Percentiles rank a stretch among this genome's conserved stretches.
Conservation (phyloP, 2,797 vertebrate genomes). For the Vultur gryphus region DNA sequence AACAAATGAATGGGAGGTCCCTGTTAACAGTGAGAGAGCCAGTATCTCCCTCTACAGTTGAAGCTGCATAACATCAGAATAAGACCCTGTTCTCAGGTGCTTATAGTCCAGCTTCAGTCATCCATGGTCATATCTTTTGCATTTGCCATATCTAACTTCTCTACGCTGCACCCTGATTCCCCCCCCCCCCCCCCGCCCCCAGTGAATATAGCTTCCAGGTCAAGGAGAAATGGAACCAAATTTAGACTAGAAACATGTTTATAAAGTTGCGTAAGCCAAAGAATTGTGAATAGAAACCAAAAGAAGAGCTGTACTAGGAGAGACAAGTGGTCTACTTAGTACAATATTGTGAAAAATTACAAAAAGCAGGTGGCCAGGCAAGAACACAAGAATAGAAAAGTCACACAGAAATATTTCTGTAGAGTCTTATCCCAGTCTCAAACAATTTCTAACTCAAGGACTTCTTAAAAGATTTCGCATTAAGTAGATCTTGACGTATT, state of each 20-base stretch:
- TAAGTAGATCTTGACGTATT: not conserved
- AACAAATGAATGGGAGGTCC: not conserved
- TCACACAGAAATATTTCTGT: not conserved
- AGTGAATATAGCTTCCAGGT: not conserved
- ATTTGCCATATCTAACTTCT: not conserved
- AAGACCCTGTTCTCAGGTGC: not conserved
- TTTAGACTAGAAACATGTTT: not conserved
- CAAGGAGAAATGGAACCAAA: not conserved
- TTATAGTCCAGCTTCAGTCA: not conserved
- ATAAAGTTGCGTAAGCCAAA: not conserved
- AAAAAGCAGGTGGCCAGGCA: not conserved
- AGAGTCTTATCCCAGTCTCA: not conserved
- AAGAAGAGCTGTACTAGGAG: not conserved
- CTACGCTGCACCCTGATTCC: accelerated
- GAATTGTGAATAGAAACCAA: not conserved
- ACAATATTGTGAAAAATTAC: not conserved
- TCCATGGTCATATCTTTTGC: not conserved
- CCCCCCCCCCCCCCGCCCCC: accelerated
- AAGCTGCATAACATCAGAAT: not conserved
- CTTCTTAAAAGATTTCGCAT: not conserved
- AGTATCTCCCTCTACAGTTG: not conserved
- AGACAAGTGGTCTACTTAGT: not conserved
- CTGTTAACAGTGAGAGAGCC: not conserved
- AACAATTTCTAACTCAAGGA: not conserved
- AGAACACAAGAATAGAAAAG: not conserved